These are phyloP conservation scores for Coremacera marginata DNA, from an alignment of 2,888 invertebrate genomes.

Conservation along the genomic window DNA sequence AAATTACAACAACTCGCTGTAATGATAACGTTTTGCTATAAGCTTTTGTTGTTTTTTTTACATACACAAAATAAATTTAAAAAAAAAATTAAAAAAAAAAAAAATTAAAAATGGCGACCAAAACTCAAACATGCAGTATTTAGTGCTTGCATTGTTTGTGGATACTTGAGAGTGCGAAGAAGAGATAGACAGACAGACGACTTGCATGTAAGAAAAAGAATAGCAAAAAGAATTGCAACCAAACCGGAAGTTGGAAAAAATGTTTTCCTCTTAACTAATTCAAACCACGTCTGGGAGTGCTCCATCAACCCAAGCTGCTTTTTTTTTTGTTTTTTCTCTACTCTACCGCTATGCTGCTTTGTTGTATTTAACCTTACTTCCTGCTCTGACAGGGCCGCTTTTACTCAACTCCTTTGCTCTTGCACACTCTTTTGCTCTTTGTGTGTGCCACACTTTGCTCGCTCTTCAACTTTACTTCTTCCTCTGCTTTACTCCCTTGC, in stretches of 20 bases:
- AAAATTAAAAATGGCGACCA: conserved; percentile 33
- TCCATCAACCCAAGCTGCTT: not conserved
- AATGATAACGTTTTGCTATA: conserved; percentile 8
- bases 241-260: conserved; percentile 35
- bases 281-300: conserved; percentile 9
- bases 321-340: not conserved
- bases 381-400: conserved; percentile 39
- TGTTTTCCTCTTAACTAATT: not conserved
- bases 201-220: not conserved
- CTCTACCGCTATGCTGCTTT: not conserved
- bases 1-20: conserved; percentile 14
- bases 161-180: not conserved
- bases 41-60: conserved; percentile 6
- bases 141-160: conserved; percentile 25
- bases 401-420: not conserved
- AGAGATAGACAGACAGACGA: not conserved
- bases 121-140: conserved; percentile 10
- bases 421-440: conserved; percentile 1
- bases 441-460: not conserved
- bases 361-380: conserved; percentile 50
- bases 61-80: not conserved
- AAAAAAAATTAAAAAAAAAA: not conserved
- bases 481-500: not conserved
- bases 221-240: conserved; percentile 23
- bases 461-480: not conserved